Base-by-base conservation (phyloP, 2,113 vertebrate species). In the Lethenteron reissneri region DNA sequence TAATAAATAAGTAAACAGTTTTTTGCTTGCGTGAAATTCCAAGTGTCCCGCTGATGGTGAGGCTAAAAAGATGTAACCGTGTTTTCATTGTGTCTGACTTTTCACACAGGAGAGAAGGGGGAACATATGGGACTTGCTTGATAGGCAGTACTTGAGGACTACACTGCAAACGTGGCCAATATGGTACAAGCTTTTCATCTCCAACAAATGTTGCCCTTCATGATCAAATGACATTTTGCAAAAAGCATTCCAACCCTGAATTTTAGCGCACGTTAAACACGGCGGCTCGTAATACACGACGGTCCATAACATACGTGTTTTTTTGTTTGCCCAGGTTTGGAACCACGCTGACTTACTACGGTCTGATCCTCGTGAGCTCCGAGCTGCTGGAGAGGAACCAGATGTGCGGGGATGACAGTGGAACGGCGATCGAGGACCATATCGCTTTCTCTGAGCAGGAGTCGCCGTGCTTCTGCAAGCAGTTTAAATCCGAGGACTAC, bases 321-420 rank as follows among this genome's bases (percentile, higher is more conserved):
- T 41, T 2, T 73, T 69, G 10, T 3, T 70, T 56, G 4, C 70
- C 69, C 58, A 97, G 94, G 91, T 85, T 96, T 4, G 91, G 90
- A 68, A 89, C 92, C 17, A 87, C 91, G 9, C 96, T 97, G 0
- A 79, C 81, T 2, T 99, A 96, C 70, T 97, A 99, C 0, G 89
- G 94, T 0, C 84, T 89, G 1, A 92, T 96, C 56, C 78, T 97
- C 81, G 84, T 87, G 78, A 89, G 91, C 0, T 82, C 91, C 0
- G 92, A 95, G 77, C 75, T 99, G 57, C 75, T 95, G 81, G 88
- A 95, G 79, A 79, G 83, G 71, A 87, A 95, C 74, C 72, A 89
- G 3, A 69, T 87, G 69, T 96, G 92, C 8, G 75, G 84, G 57
- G 82, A 77, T 0, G 41, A 84, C 0, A 2, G 1, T 0, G 9